Base-by-base conservation (phyloP, 2,113 vertebrate species). In the Numida meleagris region DNA sequence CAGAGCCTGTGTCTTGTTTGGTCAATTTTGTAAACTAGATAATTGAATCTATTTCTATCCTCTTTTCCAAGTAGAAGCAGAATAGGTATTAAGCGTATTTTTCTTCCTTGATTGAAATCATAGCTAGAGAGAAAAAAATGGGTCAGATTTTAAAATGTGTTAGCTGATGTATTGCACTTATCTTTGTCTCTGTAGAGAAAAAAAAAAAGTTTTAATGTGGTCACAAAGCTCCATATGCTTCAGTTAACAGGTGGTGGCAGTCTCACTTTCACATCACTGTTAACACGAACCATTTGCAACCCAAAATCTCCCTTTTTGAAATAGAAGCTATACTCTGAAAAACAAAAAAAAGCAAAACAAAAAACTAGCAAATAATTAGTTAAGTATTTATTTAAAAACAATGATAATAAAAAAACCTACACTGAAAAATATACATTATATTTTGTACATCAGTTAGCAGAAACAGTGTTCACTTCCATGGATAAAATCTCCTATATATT, bases 321-420 rank as follows among this genome's bases (percentile, higher is more conserved):
- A 86, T 16, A 82, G 4, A 53, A 16, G 5, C 0, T 24, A 16
- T 18, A 31, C 6, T 36, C 70, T 24, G 9, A 45, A 6, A 50
- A 24, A 50, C 23, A 50, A 6, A 50, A 50, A 48, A 72, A 88
- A 40, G 53, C 5, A 57, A 57, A 17, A 20, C 23, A 51, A 27
- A 15, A 46, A 46, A 36, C 14, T 18, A 24, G 9, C 1, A 12
- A 33, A 15, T 12, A 10, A 4, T 5, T n/a, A 62, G 3, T 2
- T 4, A 67, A 55, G 1, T 2, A 61, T 5, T 36, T 43, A 20
- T 79, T 61, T 6, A 63, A 63, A 63, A 34, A 36, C 25, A 34
- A 19, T 9, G 50, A 43, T 67, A 40, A n/a, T 33, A 34, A 31
- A 81, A 81, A 67, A 85, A 25, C 20, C 67, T 3, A 3, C 8